phyloP scores from a whole-genome alignment of 2,797 vertebrate species.

The Diplodus puntazzo region DNA sequence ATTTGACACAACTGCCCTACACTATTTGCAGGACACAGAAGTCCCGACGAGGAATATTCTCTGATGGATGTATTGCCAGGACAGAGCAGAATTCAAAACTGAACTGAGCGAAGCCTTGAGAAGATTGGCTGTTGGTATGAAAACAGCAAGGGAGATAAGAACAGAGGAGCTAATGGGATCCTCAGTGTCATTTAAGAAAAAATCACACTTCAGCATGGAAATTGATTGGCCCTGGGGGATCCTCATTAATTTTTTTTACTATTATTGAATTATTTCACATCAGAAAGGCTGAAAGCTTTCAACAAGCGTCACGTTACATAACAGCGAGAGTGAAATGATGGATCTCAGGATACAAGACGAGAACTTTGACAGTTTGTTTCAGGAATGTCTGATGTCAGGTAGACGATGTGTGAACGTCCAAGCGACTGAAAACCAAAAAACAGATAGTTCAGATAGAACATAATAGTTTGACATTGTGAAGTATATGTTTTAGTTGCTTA shows the following conservation, averaged over 20 bases:
- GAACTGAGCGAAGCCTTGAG: not conserved
- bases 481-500: conserved; percentile 7
- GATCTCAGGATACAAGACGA: not conserved
- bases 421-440: conserved; percentile 9
- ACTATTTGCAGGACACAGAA: not conserved
- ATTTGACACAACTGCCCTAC: not conserved
- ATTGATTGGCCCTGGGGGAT: conserved; percentile 44
- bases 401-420: conserved; percentile 5
- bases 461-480: not conserved
- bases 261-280: conserved; percentile 54
- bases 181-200: conserved; percentile 32
- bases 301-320: conserved; percentile 25
- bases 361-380: not conserved
- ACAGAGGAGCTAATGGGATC: conserved; percentile 25
- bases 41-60: not conserved
- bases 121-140: conserved; percentile 16
- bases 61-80: not conserved
- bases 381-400: not conserved
- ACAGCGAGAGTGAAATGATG: not conserved
- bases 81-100: conserved; percentile 16
- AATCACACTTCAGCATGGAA: conserved; percentile 33
- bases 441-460: not conserved
- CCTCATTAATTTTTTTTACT: conserved; percentile 45
- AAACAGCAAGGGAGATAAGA: conserved; percentile 10
- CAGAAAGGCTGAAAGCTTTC: conserved; percentile 26